Evolutionary conservation across 2,888 invertebrate genomes (phyloP).

Genomic region (Cryptophagus acutangulus): DNA sequence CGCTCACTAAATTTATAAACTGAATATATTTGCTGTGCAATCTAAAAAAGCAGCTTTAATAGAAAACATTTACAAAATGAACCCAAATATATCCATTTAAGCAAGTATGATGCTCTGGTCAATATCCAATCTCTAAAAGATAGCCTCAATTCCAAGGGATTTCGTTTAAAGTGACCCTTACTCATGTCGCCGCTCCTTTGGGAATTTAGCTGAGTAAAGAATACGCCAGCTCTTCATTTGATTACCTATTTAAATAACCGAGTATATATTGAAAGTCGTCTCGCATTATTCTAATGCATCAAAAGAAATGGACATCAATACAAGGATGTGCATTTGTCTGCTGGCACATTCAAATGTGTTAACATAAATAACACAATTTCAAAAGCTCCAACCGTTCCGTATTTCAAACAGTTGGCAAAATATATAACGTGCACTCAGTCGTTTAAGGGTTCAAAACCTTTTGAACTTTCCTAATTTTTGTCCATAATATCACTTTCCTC

Average conservation of each 20-base stretch:
- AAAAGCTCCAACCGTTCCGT: too few species aligned
- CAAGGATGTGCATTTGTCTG: constrained; percentile 6
- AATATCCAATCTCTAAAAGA: constrained; percentile 42
- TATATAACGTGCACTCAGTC: too few species aligned
- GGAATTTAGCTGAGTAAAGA: constrained; percentile 19
- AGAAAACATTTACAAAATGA: constrained; percentile 31
- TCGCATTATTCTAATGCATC: constrained; percentile 11
- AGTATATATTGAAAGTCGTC: constrained; percentile 4
- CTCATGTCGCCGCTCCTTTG: constrained; percentile 27
- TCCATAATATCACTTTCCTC: too few species aligned
- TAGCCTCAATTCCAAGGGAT: constrained; percentile 41
- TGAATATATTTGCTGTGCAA: too few species aligned
- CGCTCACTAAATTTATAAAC: too few species aligned
- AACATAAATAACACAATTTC: constrained; percentile 10
- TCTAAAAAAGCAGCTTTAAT: too few species aligned
- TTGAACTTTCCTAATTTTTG: too few species aligned
- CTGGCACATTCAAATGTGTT: constrained; percentile 2
- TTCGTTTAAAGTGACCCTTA: constrained; percentile 41
- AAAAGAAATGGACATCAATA: constrained; percentile 6
- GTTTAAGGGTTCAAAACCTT: too few species aligned
- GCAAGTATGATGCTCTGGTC: constrained; percentile 38
- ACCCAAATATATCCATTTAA: constrained; percentile 34
- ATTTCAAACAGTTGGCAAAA: too few species aligned
- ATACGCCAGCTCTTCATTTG: constrained; percentile 25
- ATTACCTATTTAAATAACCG: constrained; percentile 25